Percentiles rank a stretch among this genome's conserved stretches.
Conservation (phyloP, 2,888 invertebrate species). For the Apotomis turbidana region DNA sequence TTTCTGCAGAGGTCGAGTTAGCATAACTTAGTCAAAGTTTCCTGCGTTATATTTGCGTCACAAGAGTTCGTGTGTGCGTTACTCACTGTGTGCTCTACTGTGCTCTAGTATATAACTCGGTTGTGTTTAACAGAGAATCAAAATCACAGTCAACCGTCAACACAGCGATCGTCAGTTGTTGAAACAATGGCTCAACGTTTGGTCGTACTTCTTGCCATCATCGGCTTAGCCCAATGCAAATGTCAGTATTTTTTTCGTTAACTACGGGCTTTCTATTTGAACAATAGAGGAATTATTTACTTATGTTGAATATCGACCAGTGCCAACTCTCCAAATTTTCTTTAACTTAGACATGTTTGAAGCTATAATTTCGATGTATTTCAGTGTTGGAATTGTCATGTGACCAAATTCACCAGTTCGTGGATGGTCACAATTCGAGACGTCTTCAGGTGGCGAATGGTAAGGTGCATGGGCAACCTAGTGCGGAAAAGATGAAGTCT, state of each 20-base stretch:
- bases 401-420: conserved; percentile 52
- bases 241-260: conserved; percentile 50
- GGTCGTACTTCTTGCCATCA: conserved; percentile 55
- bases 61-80: conserved; percentile 14
- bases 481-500: conserved; percentile 56
- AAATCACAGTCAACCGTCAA: conserved; percentile 46
- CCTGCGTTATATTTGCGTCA: conserved; percentile 39
- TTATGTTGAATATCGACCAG: background rate
- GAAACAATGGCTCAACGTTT: conserved; percentile 60
- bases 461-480: conserved; percentile 52
- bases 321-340: too few relatives aligned
- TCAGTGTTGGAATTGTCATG: conserved; percentile 56
- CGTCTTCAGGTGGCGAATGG: conserved; percentile 52
- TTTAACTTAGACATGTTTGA: too few relatives aligned
- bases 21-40: conserved; percentile 20
- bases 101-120: conserved; percentile 38
- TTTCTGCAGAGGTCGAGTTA: background rate
- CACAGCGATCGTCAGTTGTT: conserved; percentile 37
- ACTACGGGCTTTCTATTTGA: background rate
- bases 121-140: conserved; percentile 33
- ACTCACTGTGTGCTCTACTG: conserved; percentile 33
- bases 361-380: conserved; percentile 28
- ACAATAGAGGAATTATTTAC: background rate
- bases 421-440: conserved; percentile 56
- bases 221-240: conserved; percentile 50